phyloP scores from a whole-genome alignment of 2,888 invertebrate genomes.

The Girardia tigrina region DNA sequence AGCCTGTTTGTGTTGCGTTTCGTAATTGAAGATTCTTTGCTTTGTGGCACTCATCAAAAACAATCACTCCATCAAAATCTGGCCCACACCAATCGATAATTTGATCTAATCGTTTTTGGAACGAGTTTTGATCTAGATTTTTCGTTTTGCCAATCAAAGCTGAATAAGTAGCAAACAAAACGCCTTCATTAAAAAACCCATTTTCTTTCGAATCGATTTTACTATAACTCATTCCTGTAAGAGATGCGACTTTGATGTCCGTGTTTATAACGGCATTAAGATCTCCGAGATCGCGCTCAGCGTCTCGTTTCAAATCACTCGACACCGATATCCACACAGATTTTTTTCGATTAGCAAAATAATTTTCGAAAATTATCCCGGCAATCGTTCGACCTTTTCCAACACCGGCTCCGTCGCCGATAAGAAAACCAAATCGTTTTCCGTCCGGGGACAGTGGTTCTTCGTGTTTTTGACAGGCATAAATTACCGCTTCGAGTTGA shows the following conservation, averaged over 20 bases:
- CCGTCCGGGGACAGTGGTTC: conserved; percentile 43
- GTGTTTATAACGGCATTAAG: background rate
- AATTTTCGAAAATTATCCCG: conserved; percentile 47
- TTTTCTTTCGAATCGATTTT: background rate
- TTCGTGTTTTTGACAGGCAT: conserved; percentile 80
- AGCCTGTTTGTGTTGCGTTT: conserved; percentile 29
- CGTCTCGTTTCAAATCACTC: conserved; percentile 46
- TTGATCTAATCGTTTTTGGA: background rate
- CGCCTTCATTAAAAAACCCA: conserved; percentile 44
- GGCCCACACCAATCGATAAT: conserved; percentile 14
- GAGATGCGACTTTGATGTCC: background rate
- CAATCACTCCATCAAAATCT: conserved; percentile 16
- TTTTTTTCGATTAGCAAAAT: conserved; percentile 43
- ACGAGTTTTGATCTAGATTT: conserved; percentile 40
- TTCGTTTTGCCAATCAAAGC: conserved; percentile 46
- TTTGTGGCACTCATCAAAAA: conserved; percentile 29
- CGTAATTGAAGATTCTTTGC: conserved; percentile 19
- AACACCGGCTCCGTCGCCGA: conserved; percentile 49
- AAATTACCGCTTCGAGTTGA: conserved; percentile 89
- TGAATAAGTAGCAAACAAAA: conserved; percentile 47
- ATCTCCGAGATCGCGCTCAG: conserved; percentile 38
- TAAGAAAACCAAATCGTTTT: conserved; percentile 46
- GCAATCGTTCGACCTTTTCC: conserved; percentile 44
- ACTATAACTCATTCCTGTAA: background rate
- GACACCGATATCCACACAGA: conserved; percentile 48